phyloP scores from a whole-genome alignment of 2,113 vertebrate species.

The Nothocercus julius region DNA sequence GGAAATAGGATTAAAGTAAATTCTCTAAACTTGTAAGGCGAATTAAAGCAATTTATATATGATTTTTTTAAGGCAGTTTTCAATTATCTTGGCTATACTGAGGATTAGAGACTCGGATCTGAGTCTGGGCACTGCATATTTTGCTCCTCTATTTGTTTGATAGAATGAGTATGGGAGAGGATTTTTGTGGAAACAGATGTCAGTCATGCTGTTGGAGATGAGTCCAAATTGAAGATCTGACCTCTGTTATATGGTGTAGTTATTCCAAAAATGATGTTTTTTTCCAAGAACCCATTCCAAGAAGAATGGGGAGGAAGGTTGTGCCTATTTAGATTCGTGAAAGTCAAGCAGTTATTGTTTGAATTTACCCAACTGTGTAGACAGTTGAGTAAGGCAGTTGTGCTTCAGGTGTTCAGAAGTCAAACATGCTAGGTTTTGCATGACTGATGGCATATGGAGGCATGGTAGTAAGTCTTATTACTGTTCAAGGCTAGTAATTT shows the following conservation, averaged over 20 bases:
- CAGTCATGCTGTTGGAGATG: background rate
- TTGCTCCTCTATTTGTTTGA: background rate
- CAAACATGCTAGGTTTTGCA: rapidly evolving
- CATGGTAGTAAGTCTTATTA: background rate
- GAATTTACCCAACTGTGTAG: background rate
- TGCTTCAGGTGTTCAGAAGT: background rate
- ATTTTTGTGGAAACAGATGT: background rate
- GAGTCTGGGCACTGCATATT: rapidly evolving
- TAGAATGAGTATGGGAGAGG: background rate
- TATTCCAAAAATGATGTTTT: background rate
- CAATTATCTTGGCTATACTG: background rate
- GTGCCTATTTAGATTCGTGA: background rate
- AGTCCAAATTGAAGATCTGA: background rate
- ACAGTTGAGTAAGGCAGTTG: too few species aligned
- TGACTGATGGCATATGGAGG: background rate
- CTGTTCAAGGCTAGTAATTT: background rate
- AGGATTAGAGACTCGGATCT: background rate
- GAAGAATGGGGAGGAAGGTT: too few species aligned
- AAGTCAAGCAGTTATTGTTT: background rate
- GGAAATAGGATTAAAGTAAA: background rate
- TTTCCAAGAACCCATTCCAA: too few species aligned
- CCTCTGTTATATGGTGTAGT: background rate
- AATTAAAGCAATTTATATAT: background rate
- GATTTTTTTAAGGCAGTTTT: background rate
- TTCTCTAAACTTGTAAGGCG: background rate